Evolutionary conservation across 2,797 vertebrate species (phyloP), one percentile per base, ranked within the genome.

Genomic region (Austrolebias charrua): DNA sequence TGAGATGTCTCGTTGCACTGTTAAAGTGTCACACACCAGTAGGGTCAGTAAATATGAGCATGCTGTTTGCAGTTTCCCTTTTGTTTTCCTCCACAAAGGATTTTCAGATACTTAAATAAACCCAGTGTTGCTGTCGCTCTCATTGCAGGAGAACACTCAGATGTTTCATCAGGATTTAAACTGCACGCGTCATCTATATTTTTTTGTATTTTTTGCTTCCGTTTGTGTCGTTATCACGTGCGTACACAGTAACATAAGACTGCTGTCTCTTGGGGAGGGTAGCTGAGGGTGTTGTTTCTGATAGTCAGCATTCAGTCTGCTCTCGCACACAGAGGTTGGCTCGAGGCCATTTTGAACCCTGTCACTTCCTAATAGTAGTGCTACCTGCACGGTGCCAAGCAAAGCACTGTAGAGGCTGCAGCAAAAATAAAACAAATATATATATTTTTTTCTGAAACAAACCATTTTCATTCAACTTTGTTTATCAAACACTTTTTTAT

Each of bases 241-340:
- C 6, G 31, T 9, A 78, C 55, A 73, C 53, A 66, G 62, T 66
- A 4, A 60, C 51, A 76, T 2, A 60, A 69, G 74, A 66, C 61
- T 29, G 55, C 66, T 76, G 60, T 82, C 65, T 83, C 73, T 60
- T 71, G 66, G 71, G 65, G 68, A 64, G 76, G 80, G 46, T 82
- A 6, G 31, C 1, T 33, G 31, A 9, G 6, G 31, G 31, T 33
- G 31, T 59, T 56, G 78, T 86, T 87, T 60, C 66, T 84, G 78
- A 49, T 57, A 70, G 81, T 91, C 88, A 90, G 88, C 87, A 75
- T 65, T 88, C 66, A 84, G 44, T 76, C 63, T 20, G 2, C 65
- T 79, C 65, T 79, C 61, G 6, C 66, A 69, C 75, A 76, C 52
- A 47, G 70, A 73, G 13, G 54, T 68, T 84, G 85, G 87, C 80